A percentile compares a stretch with the other conserved stretches of the same genome.
These are phyloP conservation scores for Phenganax subtilis DNA, from an alignment of 92 coral and sea anemone genomes.

Conservation along the genomic window DNA sequence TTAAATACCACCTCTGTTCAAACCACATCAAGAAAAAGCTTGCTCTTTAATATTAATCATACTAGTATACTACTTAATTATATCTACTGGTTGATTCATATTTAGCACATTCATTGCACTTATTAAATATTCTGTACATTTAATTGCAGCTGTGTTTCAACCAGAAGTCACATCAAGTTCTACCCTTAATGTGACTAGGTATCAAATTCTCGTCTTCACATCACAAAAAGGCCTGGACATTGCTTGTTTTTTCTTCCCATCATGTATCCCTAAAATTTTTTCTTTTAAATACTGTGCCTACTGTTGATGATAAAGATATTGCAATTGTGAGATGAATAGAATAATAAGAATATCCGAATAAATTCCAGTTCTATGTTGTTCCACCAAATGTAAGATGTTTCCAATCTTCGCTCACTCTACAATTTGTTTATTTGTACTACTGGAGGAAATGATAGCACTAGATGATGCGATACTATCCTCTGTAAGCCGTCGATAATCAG, in stretches of 20 bases:
- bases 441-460: neutral
- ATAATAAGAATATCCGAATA: too few species aligned
- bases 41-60: neutral
- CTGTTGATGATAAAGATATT: too few species aligned
- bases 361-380: too few species aligned
- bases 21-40: neutral
- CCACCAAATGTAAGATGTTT: neutral
- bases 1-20: neutral
- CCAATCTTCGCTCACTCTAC: neutral
- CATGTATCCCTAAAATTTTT: too few species aligned
- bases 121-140: neutral
- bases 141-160: neutral
- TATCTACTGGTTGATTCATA: neutral
- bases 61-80: neutral
- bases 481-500: slow-evolving; percentile 29
- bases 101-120: neutral
- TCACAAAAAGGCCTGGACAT: too few species aligned
- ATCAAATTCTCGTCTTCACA: too few species aligned
- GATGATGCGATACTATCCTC: slow-evolving; percentile 3
- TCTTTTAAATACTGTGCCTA: too few species aligned
- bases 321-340: too few species aligned
- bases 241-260: too few species aligned
- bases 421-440: neutral
- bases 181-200: too few species aligned
- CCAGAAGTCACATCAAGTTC: too few species aligned